These are phyloP conservation scores for Phasianus colchicus DNA, from an alignment of 2,113 vertebrate genomes.

Conservation along the genomic window DNA sequence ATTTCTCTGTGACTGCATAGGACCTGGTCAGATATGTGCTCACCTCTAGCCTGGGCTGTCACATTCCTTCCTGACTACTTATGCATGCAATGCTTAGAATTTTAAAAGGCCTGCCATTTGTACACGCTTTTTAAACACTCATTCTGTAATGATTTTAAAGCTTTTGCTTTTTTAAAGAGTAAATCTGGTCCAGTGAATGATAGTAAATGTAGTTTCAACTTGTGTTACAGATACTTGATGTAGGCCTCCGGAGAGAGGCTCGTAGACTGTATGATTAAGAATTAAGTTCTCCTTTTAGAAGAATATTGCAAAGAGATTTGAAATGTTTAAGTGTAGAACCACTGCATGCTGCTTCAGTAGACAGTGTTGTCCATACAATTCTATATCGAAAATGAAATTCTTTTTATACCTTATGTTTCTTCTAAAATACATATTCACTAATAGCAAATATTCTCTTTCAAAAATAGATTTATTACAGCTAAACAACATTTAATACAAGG, in stretches of 20 bases:
- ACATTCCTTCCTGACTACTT: neutral
- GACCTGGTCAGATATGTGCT: neutral
- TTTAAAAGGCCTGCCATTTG: neutral
- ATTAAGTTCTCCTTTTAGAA: slow-evolving; percentile 10
- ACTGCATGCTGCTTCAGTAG: neutral
- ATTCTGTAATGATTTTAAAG: neutral
- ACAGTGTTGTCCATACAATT: neutral
- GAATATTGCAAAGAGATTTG: slow-evolving; percentile 1
- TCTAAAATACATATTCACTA: neutral
- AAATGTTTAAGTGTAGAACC: neutral
- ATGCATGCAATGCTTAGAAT: fast-evolving
- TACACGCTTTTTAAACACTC: neutral
- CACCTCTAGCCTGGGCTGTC: neutral
- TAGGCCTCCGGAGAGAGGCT: slow-evolving; percentile 1
- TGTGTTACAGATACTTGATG: neutral
- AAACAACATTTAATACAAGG: neutral
- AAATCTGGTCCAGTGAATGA: neutral
- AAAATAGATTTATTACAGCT: neutral
- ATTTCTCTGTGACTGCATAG: neutral
- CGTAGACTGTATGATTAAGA: neutral
- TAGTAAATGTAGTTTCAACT: slow-evolving; percentile 26
- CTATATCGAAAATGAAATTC: neutral
- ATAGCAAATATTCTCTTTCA: neutral
- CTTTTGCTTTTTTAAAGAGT: slow-evolving; percentile 3
- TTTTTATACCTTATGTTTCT: neutral